A percentile compares a stretch with the other conserved stretches of the same genome.
Conservation (phyloP, 2,888 invertebrate species). For the Lamellibrachia satsuma region DNA sequence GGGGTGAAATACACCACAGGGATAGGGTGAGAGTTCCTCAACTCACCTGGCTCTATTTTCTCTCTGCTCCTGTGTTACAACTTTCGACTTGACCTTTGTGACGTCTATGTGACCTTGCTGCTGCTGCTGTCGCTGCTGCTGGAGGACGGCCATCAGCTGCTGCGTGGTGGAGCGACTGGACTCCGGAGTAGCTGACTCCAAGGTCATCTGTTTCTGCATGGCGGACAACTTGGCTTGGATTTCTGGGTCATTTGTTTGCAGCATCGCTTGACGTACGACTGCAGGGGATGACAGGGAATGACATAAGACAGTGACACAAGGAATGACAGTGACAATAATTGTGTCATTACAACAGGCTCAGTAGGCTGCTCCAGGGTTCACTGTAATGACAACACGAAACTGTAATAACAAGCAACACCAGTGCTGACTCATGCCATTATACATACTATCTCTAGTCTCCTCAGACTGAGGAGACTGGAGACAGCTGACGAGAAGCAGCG, state of each 20-base stretch:
- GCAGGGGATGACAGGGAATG: constrained; percentile 48
- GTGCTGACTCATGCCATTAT: no score
- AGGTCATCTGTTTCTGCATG: constrained; percentile 75
- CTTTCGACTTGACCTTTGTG: constrained; percentile 13
- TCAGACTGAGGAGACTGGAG: constrained; percentile 58
- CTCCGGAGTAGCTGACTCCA: constrained; percentile 24
- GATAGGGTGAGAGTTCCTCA: background rate
- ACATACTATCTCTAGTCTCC: no score
- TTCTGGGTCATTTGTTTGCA: constrained; percentile 89
- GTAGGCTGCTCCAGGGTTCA: background rate
- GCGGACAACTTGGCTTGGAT: constrained; percentile 90
- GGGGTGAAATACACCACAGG: no score
- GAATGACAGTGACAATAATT: background rate
- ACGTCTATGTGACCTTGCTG: constrained; percentile 19
- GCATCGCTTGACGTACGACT: constrained; percentile 92
- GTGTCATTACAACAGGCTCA: background rate
- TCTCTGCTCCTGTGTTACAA: constrained; percentile 60
- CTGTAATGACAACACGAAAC: background rate
- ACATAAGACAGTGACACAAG: background rate
- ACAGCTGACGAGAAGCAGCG: constrained; percentile 67
- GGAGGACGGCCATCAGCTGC: constrained; percentile 23
- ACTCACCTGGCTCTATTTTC: constrained; percentile 62
- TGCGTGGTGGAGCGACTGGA: background rate
- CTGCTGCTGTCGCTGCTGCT: constrained; percentile 26
- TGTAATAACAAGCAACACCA: no score